phyloP scores from a whole-genome alignment of 2,113 vertebrate species.

The Mugil cephalus region DNA sequence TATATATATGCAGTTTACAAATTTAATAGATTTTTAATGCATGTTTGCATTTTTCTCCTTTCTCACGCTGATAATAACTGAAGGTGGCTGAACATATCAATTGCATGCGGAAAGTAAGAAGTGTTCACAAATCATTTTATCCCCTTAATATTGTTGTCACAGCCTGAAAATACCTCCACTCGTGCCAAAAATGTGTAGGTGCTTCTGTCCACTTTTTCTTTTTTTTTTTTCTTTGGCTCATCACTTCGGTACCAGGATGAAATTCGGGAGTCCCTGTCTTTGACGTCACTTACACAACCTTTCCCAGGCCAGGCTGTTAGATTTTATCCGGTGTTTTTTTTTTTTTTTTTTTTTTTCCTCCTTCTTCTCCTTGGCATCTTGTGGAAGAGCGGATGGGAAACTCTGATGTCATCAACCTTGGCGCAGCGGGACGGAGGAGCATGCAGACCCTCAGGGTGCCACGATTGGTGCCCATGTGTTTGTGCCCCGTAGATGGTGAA shows the following conservation, averaged over 20 bases:
- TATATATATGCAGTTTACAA: too few relatives aligned
- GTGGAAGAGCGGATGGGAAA: conserved; percentile 77
- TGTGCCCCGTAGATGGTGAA: conserved; percentile 95
- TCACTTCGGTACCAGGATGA: conserved; percentile 5
- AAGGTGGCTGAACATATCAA: too few relatives aligned
- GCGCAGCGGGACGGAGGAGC: conserved; percentile 76
- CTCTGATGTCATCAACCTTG: conserved; percentile 84
- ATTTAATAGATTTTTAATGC: too few relatives aligned
- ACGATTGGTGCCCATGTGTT: conserved; percentile 77
- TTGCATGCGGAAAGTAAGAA: not conserved
- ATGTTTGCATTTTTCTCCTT: too few relatives aligned
- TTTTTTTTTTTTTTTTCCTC: conserved; percentile 9
- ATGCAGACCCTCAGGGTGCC: conserved; percentile 78
- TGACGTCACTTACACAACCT: conserved; percentile 73
- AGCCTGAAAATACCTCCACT: not conserved
- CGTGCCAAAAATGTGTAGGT: not conserved
- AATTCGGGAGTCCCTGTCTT: conserved; percentile 76
- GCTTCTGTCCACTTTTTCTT: not conserved
- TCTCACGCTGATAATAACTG: too few relatives aligned
- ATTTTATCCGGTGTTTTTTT: conserved; percentile 35
- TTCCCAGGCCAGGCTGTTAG: conserved; percentile 57
- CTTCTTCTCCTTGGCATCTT: conserved; percentile 54
- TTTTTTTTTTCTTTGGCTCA: conserved; percentile 6
- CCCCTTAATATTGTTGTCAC: not conserved
- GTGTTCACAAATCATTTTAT: not conserved